Conservation (phyloP, 2,797 vertebrate species). For the Mastacembelus armatus region DNA sequence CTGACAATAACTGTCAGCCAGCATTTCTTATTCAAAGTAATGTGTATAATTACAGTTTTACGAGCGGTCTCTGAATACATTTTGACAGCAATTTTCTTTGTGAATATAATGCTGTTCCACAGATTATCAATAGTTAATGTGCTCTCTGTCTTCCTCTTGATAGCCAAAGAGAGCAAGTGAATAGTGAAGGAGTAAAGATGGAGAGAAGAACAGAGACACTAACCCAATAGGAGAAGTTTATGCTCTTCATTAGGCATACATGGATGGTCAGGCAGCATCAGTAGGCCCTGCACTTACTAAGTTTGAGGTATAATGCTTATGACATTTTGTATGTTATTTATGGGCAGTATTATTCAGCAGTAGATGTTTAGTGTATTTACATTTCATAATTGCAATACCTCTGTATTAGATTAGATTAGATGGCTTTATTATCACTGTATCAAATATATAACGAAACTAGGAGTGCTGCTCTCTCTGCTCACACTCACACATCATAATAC, state of each 20-base stretch:
- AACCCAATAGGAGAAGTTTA: slow-evolving; percentile 15
- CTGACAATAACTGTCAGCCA: slow-evolving; percentile 73
- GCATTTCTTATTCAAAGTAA: slow-evolving; percentile 78
- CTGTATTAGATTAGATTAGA: too few relatives aligned
- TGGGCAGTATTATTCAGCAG: background rate
- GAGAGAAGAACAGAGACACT: slow-evolving; percentile 9
- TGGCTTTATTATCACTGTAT: too few relatives aligned
- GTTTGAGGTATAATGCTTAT: background rate
- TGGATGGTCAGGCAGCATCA: slow-evolving; percentile 12
- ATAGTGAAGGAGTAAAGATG: slow-evolving; percentile 10
- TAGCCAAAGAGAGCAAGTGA: slow-evolving; percentile 30
- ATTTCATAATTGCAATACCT: background rate
- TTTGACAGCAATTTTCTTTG: slow-evolving; percentile 73
- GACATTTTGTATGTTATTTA: background rate
- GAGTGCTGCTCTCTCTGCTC: too few relatives aligned
- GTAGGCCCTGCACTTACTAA: background rate
- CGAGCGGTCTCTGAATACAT: slow-evolving; percentile 72
- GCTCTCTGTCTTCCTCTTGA: slow-evolving; percentile 55
- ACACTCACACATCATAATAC: too few relatives aligned
- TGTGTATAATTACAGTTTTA: slow-evolving; percentile 77
- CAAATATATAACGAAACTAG: too few relatives aligned
- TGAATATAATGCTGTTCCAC: slow-evolving; percentile 69
- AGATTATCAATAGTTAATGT: slow-evolving; percentile 79
- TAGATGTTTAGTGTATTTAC: background rate
- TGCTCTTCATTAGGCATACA: slow-evolving; percentile 15